These are phyloP conservation scores for Herminia tarsipennalis DNA, from an alignment of 2,888 invertebrate genomes.

Conservation along the genomic window DNA sequence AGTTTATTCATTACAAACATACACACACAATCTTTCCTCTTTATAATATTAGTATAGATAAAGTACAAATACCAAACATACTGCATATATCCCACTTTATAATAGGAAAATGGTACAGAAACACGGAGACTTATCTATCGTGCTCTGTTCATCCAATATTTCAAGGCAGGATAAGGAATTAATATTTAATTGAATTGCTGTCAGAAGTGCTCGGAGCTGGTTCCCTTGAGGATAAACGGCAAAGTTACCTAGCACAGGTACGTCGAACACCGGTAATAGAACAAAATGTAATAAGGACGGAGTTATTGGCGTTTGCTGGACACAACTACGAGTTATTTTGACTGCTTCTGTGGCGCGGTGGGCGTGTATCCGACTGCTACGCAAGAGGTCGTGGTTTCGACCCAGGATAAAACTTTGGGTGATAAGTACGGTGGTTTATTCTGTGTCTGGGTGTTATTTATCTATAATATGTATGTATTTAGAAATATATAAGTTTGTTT, in stretches of 20 bases:
- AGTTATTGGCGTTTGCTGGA: background rate
- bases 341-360: background rate
- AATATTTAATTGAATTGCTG: conserved; percentile 21
- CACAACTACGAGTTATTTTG: background rate
- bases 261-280: background rate
- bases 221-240: conserved; percentile 4
- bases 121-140: too few species aligned
- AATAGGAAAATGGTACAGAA: too few species aligned
- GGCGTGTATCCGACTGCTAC: too few species aligned
- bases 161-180: conserved; percentile 15
- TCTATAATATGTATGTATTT: too few species aligned
- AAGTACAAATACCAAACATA: too few species aligned
- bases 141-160: conserved; percentile 10
- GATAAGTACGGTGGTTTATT: too few species aligned
- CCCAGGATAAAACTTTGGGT: too few species aligned
- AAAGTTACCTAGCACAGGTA: conserved; percentile 7
- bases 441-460: too few species aligned
- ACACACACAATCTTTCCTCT: background rate
- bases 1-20: background rate
- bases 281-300: conserved; percentile 2
- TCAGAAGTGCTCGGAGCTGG: conserved; percentile 9
- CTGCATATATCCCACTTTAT: too few species aligned
- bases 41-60: too few species aligned
- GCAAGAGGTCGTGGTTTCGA: too few species aligned
- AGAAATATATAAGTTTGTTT: too few species aligned